Conservation (phyloP, 2,113 vertebrate genomes). For the Caracal caracal region DNA sequence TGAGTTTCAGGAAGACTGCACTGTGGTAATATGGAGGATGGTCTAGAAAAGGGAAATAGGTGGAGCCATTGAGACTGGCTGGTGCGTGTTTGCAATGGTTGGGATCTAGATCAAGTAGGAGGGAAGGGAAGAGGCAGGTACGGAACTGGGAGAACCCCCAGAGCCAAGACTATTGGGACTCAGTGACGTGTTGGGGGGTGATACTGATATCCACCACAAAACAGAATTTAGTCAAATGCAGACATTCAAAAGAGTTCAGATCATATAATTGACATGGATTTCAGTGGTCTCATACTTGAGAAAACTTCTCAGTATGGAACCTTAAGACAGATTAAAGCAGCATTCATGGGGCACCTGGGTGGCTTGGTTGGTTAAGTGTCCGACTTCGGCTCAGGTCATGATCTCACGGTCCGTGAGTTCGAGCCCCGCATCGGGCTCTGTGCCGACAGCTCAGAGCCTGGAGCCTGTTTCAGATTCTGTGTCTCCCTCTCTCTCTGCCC, state of each 20-base stretch:
- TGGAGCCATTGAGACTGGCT: fast-evolving
- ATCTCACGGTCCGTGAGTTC: too few relatives aligned
- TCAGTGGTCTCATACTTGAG: background rate
- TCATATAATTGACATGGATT: background rate
- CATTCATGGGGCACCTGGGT: too few relatives aligned
- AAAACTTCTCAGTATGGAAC: background rate
- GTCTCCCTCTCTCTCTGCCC: too few relatives aligned
- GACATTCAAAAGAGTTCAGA: background rate
- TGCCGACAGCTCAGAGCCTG: too few relatives aligned
- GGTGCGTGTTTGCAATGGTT: background rate
- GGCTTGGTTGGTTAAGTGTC: too few relatives aligned
- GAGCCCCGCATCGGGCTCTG: too few relatives aligned
- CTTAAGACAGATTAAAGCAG: background rate
- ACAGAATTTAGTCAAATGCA: background rate
- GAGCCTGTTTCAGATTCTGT: too few relatives aligned
- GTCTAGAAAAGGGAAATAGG: background rate
- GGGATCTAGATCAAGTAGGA: background rate
- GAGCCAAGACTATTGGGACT: background rate
- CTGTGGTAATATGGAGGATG: background rate
- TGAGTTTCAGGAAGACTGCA: background rate
- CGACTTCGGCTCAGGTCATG: too few relatives aligned
- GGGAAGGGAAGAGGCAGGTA: background rate
- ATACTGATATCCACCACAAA: background rate
- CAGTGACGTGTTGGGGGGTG: background rate
- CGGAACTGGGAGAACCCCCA: fast-evolving